phyloP scores from a whole-genome alignment of 2,888 invertebrate species.

The Pinctada fucata region DNA sequence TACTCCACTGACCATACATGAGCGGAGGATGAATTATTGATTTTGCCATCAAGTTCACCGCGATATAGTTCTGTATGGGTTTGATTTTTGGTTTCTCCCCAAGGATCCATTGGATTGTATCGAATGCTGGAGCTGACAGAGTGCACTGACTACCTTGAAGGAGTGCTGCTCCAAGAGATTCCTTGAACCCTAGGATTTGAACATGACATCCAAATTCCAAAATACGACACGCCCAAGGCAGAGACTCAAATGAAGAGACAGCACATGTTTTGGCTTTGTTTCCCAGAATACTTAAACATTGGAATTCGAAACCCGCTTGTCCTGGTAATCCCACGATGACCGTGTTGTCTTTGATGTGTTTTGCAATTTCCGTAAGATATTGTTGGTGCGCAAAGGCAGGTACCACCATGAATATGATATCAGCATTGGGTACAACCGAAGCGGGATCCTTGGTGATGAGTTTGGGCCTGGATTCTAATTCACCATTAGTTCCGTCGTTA shows the following conservation, averaged over 20 bases:
- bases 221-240: constrained; percentile 68
- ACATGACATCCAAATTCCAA: constrained; percentile 58
- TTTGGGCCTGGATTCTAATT: constrained; percentile 52
- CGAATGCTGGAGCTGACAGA: constrained; percentile 45
- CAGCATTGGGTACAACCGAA: constrained; percentile 55
- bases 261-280: constrained; percentile 47
- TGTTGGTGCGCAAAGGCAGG: constrained; percentile 68
- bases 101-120: constrained; percentile 53
- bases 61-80: constrained; percentile 56
- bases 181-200: constrained; percentile 62
- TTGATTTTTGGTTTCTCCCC: constrained; percentile 55
- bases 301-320: constrained; percentile 67
- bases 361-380: constrained; percentile 60
- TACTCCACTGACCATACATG: constrained; percentile 62
- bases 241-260: constrained; percentile 58
- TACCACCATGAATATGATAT: constrained; percentile 62
- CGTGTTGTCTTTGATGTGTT: constrained; percentile 56
- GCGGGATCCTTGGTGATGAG: constrained; percentile 61
- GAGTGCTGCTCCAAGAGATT: constrained; percentile 52
- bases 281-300: constrained; percentile 52
- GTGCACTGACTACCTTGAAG: constrained; percentile 47
- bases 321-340: constrained; percentile 66
- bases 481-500: constrained; percentile 43
- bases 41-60: constrained; percentile 63
- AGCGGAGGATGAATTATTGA: constrained; percentile 65